A percentile compares a stretch with the other conserved stretches of the same genome.
These are phyloP conservation scores for Phyllostomus hastatus DNA, from an alignment of 2,113 vertebrate genomes.

Conservation along the genomic window DNA sequence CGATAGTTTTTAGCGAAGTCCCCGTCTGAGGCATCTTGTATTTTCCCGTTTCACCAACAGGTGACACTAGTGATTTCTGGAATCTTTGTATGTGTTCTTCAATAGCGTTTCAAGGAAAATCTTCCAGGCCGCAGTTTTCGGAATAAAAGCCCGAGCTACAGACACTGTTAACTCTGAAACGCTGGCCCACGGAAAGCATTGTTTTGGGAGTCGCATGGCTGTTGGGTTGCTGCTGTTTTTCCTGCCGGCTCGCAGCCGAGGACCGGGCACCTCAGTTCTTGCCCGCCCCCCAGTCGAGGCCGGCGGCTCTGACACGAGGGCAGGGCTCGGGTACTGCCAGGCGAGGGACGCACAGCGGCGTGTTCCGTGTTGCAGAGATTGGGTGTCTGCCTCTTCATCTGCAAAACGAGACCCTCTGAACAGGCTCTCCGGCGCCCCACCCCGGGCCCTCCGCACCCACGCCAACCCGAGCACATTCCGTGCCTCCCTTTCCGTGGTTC, in stretches of 20 bases:
- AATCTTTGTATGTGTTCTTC: neutral
- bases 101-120: neutral
- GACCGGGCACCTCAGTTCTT: neutral
- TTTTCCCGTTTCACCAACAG: slow-evolving; percentile 54
- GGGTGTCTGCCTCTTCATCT: neutral
- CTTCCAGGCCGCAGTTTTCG: neutral
- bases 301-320: neutral
- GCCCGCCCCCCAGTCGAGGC: neutral
- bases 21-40: neutral
- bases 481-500: neutral
- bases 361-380: neutral
- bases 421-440: neutral
- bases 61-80: slow-evolving; percentile 45
- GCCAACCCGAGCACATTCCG: fast-evolving
- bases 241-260: neutral
- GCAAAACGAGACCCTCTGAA: neutral
- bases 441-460: too few relatives aligned
- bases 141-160: neutral
- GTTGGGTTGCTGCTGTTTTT: neutral
- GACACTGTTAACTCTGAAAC: neutral
- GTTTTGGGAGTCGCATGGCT: neutral
- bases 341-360: neutral
- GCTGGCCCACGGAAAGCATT: neutral
- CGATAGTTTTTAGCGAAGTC: neutral
- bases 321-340: neutral